phyloP scores from a whole-genome alignment of 2,888 invertebrate genomes.

The Archaeoteleia sp. region DNA sequence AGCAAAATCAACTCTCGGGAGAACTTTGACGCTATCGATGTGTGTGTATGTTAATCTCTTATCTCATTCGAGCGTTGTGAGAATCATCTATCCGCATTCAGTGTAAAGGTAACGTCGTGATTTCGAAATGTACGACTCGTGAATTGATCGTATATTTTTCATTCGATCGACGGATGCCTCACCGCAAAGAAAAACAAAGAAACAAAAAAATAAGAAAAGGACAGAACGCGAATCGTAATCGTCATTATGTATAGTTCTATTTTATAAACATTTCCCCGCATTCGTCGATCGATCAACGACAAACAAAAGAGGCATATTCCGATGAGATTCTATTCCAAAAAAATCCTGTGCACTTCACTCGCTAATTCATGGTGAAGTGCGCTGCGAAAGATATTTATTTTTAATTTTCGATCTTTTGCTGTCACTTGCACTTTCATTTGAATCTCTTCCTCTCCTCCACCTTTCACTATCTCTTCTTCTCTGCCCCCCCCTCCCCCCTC shows the following conservation, averaged over 20 bases:
- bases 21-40: slow-evolving; percentile 50
- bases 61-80: slow-evolving; percentile 50
- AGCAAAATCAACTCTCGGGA: slow-evolving; percentile 42
- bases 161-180: slow-evolving; percentile 39
- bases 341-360: slow-evolving; percentile 20
- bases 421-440: slow-evolving; percentile 23
- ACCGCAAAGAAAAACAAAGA: not conserved
- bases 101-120: slow-evolving; percentile 22
- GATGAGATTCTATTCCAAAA: slow-evolving; percentile 42
- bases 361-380: too few species aligned
- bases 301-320: slow-evolving; percentile 27
- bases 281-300: slow-evolving; percentile 46
- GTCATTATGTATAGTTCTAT: slow-evolving; percentile 43
- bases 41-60: slow-evolving; percentile 53
- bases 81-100: slow-evolving; percentile 41
- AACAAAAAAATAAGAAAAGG: slow-evolving; percentile 3
- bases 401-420: slow-evolving; percentile 12
- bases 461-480: slow-evolving; percentile 19
- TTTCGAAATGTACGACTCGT: slow-evolving; percentile 2
- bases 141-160: slow-evolving; percentile 22
- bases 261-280: slow-evolving; percentile 43
- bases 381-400: slow-evolving; percentile 8
- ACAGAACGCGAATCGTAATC: slow-evolving; percentile 15
- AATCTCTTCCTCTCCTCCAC: slow-evolving; percentile 18
- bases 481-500: slow-evolving; percentile 16